Base-by-base conservation (phyloP, 1,140 invertebrate species). In the Euwallacea similis region DNA sequence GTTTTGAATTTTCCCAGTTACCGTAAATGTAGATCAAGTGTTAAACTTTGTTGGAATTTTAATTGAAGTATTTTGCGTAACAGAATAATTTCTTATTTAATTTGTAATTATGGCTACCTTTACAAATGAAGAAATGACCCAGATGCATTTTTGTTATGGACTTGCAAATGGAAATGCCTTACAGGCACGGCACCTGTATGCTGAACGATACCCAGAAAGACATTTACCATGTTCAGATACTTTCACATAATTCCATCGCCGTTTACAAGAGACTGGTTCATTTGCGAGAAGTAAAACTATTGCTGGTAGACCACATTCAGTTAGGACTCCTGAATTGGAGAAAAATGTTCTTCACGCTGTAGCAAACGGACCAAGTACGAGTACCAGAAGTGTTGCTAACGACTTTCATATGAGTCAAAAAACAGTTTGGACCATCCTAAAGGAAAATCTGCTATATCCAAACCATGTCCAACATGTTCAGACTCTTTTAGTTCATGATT, bases 401-500 rank as follows among this genome's bases (percentile, higher is more conserved):
- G 1, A 50, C 1, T 50, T 50, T 50, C 46, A 50, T 50, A 6
- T 50, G 0, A 50, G 46, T 6, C 46, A 2, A 6, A 50, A 50
- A 50, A 56, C 54, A 13, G 54, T 56, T 56, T 56, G 11, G 8
- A 56, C 11, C 2, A 56, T 56, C 11, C 7, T 56, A 16, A 11
- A 4, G 15, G 54, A 56, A 56, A 56, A 56, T 16, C 41, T 60
- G 3, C 42, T 60, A 10, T 60, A 60, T 43, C 58, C 58, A 2
- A 1, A 42, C 10, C 58, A 60, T 60, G 6, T 60, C 10, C 58
- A 60, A 60, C 58, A 21, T 16, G 58, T 60, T 42, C 21, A 60
- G 42, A 21, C 0, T 21, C 9, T 60, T n/a, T 42, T 42, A 42
- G 4, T 21, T 41, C 9, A 60, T 10, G 58, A 60, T 60, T 60